Conservation (phyloP, 2,888 invertebrate genomes). For the Zaprionus bogoriensis region DNA sequence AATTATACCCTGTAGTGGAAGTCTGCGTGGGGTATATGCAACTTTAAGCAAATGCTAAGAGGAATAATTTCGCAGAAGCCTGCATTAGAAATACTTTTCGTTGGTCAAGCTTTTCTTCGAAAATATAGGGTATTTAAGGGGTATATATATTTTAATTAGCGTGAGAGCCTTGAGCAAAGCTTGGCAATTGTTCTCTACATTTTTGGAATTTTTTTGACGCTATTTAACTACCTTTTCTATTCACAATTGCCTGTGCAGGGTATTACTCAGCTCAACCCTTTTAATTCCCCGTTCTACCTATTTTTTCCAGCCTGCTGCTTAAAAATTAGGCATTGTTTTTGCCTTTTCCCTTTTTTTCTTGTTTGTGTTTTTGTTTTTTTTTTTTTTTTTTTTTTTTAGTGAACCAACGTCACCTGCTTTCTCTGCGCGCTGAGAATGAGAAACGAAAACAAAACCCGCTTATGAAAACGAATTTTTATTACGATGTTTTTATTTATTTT, state of each 20-base stretch:
- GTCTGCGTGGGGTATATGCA: background rate
- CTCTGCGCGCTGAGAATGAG: constrained; percentile 58
- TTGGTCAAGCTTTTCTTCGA: too few species aligned
- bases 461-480: constrained; percentile 36
- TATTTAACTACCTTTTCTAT: too few species aligned
- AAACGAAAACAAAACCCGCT: constrained; percentile 49
- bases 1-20: constrained; percentile 2
- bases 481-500: constrained; percentile 2
- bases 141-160: too few species aligned
- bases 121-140: too few species aligned
- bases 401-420: constrained; percentile 50
- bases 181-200: too few species aligned
- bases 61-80: background rate
- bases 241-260: background rate
- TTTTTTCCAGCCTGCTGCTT: background rate
- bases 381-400: constrained; percentile 9
- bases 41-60: background rate
- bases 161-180: too few species aligned
- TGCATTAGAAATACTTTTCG: too few species aligned
- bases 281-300: background rate
- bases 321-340: constrained; percentile 40
- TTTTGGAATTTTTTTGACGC: too few species aligned
- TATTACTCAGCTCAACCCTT: constrained; percentile 2
- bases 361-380: background rate
- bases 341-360: background rate